Conservation (phyloP, 2,888 invertebrate species). For the Polia nebulosa region DNA sequence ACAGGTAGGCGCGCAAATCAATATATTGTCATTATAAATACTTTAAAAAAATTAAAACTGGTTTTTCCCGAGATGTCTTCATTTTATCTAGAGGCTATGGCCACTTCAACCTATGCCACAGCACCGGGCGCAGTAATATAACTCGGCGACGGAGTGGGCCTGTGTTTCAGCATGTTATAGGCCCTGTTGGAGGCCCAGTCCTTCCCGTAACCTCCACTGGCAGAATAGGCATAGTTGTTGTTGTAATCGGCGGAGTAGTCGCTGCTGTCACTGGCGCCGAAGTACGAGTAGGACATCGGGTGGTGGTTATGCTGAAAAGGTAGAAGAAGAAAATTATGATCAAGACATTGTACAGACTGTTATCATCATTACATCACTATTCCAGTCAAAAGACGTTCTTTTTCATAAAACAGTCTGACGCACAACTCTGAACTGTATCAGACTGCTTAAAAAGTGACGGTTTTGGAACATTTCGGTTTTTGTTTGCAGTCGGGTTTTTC, state of each 20-base stretch:
- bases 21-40: too few species aligned
- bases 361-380: too few species aligned
- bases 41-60: neutral
- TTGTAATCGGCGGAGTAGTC: slow-evolving; percentile 86
- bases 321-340: neutral
- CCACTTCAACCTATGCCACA: slow-evolving; percentile 67
- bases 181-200: slow-evolving; percentile 89
- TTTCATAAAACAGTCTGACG: too few species aligned
- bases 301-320: slow-evolving; percentile 77
- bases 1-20: too few species aligned
- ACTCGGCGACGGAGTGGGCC: slow-evolving; percentile 79
- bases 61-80: neutral
- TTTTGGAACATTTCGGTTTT: too few species aligned
- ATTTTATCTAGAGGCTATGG: neutral
- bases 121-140: slow-evolving; percentile 86
- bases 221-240: slow-evolving; percentile 82
- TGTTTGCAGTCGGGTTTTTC: too few species aligned
- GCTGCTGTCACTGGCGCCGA: slow-evolving; percentile 81
- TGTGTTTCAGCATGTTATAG: slow-evolving; percentile 81
- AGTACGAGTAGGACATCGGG: slow-evolving; percentile 83
- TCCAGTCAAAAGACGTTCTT: too few species aligned
- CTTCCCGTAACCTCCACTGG: slow-evolving; percentile 83
- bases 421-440: too few species aligned
- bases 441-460: too few species aligned
- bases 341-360: too few species aligned